Percentiles rank a stretch among this genome's conserved stretches.
Conservation (phyloP, 1,140 invertebrate species). For the Dinothrombium tinctorium region DNA sequence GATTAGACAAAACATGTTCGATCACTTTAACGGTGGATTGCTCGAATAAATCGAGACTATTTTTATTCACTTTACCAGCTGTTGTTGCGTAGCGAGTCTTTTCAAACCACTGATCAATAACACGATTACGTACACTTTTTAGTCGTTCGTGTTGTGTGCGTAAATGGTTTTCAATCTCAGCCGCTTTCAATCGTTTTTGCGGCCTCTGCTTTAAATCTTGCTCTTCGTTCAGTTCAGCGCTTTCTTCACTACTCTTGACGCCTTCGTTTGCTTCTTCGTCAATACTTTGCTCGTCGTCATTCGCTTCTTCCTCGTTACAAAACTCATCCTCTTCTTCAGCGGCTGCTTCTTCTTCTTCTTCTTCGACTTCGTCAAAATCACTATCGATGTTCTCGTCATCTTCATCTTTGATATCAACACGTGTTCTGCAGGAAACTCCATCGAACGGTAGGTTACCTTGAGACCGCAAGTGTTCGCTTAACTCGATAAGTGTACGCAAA, state of each 20-base stretch:
- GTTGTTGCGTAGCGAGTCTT: constrained; percentile 34
- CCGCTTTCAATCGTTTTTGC: background rate
- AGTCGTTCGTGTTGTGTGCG: background rate
- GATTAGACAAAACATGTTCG: constrained; percentile 53
- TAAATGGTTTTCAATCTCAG: background rate
- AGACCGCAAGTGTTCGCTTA: no score
- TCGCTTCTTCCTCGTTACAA: background rate
- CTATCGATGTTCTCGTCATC: background rate
- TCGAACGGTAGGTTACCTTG: no score
- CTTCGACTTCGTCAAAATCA: no score
- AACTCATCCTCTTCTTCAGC: background rate
- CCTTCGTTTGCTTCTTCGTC: background rate
- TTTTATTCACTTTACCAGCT: constrained; percentile 22
- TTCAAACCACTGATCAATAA: constrained; percentile 71
- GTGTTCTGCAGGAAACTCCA: no score
- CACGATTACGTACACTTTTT: constrained; percentile 17
- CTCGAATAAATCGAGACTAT: constrained; percentile 37
- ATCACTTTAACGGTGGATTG: constrained; percentile 61
- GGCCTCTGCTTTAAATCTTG: background rate
- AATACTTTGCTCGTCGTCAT: background rate
- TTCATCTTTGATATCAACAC: background rate
- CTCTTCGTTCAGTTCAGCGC: background rate
- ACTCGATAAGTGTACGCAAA: no score
- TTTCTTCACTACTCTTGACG: background rate
- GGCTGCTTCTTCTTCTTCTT: background rate